Base-by-base conservation (phyloP, 1,140 invertebrate species). In the Anastrepha ludens region DNA sequence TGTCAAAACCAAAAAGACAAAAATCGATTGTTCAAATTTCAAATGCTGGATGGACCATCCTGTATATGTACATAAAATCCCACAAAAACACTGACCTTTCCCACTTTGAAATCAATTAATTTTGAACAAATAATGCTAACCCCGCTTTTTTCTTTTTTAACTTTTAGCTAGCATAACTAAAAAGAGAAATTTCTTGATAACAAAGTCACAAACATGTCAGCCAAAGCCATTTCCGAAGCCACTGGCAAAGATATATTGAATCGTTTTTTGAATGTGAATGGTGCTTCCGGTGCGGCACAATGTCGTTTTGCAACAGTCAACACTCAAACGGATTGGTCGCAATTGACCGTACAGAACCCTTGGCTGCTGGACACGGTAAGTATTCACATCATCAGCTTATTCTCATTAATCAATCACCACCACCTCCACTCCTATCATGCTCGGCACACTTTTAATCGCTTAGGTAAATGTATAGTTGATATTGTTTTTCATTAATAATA, bases 211-310 rank as follows among this genome's bases (percentile, higher is more conserved):
- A 88, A 88, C 44, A 99, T 99, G 99, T 99, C 99, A 89, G 99
- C 99, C 20, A 99, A 99, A 95, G 98, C 98, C 86, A 99, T 99
- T 90, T 96, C 97, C 91, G 99, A 99, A 95, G 98, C 97, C 65
- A 98, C 97, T 78, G 99, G 99, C 74, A 99, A 99, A 93, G 96
- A 97, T 91, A 94, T 99, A 11, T 96, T 99, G 65, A 99, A 99
- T 93, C 96, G 96, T 87, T 96, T 97, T 93, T 95, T 99, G 88
- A 94, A 95, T 17, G 94, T 95, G 15, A 96, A 96, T 6, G 96
- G 95, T 50, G 95, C 96, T 39, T 81, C 74, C 2, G 95, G 95
- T 62, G 95, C 96, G 50, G 95, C 96, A 86, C 96, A 96, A 91
- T 98, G 98, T 91, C 94, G 95, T 89, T 99, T 98, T 93, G 98